Evolutionary conservation across 1,140 invertebrate genomes (phyloP), one percentile per base, ranked within the genome.

Genomic region (Pomacea maculata): DNA sequence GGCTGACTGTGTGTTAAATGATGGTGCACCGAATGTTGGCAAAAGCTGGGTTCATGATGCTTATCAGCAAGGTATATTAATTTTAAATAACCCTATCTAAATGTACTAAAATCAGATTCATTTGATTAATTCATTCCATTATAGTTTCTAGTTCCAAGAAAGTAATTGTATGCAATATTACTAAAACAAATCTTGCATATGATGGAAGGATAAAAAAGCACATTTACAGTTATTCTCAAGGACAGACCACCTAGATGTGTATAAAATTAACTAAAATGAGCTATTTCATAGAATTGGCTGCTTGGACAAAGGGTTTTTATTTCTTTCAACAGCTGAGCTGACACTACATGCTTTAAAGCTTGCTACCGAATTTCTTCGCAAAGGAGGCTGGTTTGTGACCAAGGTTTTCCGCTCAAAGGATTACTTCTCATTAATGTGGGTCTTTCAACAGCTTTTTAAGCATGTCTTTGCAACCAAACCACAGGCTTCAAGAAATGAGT

Each of bases 391-490:
- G 95, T 99, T 99, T 93, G 94, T 99, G 0, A 99, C 99, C 1
- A 99, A 99, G 94, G 95, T 99, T 1, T 99, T 99, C 91, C 94
- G 99, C 79, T 99, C 98, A 1, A 99, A 98, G 93, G 99, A 99
- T 92, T 99, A 99, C 90, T 94, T 98, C 90, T 93, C 97, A 0
- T 89, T 99, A 2, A 90, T 99, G 65, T 99, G 97, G 96, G 96
- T 99, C 0, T 94, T 99, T 45, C 97, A 98, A 89, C 98, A 99
- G 89, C 93, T 99, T 15, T 99, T 99, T 89, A 97, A 93, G 83
- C 92, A 92, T 81, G 92, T 87, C 34, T 96, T 99, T 91, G 96
- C 98, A 5, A 99, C 98, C 65, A 99, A 99, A 92, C 99, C 99
- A 5, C 96, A 97, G 91, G 98, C 99, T 0, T 99, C 98, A 7